phyloP scores from a whole-genome alignment of 2,113 vertebrate genomes.

The Mus musculus region DNA sequence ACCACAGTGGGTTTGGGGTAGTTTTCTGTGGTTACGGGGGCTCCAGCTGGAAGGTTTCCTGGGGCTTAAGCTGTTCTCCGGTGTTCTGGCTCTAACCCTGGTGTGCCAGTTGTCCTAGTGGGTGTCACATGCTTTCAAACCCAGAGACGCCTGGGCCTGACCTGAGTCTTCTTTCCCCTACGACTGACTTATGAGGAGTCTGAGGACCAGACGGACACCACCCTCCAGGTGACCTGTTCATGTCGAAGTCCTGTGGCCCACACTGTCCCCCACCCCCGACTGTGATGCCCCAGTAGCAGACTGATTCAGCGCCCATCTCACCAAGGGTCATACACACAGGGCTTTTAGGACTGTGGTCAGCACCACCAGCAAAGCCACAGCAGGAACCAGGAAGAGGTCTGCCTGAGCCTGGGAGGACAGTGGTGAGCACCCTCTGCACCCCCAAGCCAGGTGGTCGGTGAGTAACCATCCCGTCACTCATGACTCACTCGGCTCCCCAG shows the following conservation, averaged over 20 bases:
- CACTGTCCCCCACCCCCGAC: not conserved
- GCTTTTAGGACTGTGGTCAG: slow-evolving; percentile 47
- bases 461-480: slow-evolving; percentile 77
- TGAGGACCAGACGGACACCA: not conserved
- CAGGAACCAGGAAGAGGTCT: slow-evolving; percentile 63
- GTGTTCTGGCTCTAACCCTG: not conserved
- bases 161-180: not conserved
- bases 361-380: slow-evolving; percentile 61
- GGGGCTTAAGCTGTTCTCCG: not conserved
- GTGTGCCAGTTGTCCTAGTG: fast-evolving
- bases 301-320: slow-evolving; percentile 51
- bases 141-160: fast-evolving
- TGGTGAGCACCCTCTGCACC: slow-evolving; percentile 33
- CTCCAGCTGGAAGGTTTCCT: not conserved
- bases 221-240: not conserved
- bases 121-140: not conserved
- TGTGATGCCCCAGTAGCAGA: not conserved
- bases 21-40: not conserved
- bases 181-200: fast-evolving
- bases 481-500: slow-evolving; percentile 73
- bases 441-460: slow-evolving; percentile 80
- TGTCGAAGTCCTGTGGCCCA: not conserved
- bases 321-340: slow-evolving; percentile 25
- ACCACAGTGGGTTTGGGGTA: fast-evolving
- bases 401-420: slow-evolving; percentile 3